phyloP scores from a whole-genome alignment of 2,797 vertebrate genomes.

The Periophthalmus magnuspinnatus region DNA sequence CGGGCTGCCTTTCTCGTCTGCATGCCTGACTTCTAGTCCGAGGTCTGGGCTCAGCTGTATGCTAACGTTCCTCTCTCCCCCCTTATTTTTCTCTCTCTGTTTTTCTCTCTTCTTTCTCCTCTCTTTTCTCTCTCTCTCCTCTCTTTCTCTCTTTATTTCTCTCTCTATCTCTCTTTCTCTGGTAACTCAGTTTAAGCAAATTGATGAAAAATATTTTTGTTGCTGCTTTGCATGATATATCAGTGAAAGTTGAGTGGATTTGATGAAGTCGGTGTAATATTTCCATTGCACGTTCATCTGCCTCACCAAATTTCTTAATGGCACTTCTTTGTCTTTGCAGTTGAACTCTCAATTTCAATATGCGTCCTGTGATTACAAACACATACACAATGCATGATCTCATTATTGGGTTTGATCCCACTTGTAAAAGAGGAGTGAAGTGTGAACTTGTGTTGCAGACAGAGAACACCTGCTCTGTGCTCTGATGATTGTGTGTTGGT shows the following conservation, averaged over 20 bases:
- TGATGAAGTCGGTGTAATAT: no score
- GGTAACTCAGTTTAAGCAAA: background rate
- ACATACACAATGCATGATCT: background rate
- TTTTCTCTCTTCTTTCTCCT: background rate
- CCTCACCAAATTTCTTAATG: background rate
- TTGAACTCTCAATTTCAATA: background rate
- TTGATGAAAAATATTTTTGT: no score
- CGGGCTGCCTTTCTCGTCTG: conserved; percentile 85
- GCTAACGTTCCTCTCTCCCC: conserved; percentile 29
- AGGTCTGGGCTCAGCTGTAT: conserved; percentile 82
- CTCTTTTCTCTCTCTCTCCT: no score
- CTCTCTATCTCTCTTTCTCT: no score
- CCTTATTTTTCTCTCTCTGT: background rate
- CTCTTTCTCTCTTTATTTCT: no score
- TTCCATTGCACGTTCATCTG: no score
- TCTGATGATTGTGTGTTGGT: conserved; percentile 31
- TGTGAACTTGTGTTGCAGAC: background rate
- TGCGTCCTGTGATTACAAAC: background rate
- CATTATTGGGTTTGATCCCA: background rate
- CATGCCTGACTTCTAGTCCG: conserved; percentile 84
- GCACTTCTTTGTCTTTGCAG: background rate
- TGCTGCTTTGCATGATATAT: no score
- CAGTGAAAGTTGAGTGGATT: no score
- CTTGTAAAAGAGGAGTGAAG: background rate
- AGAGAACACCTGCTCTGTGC: background rate